Evolutionary conservation across 2,888 invertebrate genomes (phyloP).

Genomic region (Nephrocerus scutellatus): DNA sequence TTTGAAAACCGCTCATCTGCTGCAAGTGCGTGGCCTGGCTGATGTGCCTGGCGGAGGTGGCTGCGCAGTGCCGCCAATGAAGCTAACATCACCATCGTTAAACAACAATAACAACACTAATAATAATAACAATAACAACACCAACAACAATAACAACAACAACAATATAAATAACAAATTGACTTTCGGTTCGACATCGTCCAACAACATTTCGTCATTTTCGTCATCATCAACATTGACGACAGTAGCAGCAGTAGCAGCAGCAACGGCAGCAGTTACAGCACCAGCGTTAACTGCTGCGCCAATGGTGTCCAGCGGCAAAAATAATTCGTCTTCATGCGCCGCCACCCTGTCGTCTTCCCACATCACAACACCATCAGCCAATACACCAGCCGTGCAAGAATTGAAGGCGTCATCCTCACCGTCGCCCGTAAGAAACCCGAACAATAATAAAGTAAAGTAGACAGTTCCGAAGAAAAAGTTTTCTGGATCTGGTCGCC

Average conservation of each 20-base stretch:
- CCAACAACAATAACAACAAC: slow-evolving; percentile 28
- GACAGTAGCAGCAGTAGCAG: not conserved
- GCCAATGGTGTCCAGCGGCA: slow-evolving; percentile 27
- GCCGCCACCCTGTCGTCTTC: slow-evolving; percentile 14
- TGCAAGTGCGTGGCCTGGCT: slow-evolving; percentile 79
- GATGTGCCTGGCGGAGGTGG: slow-evolving; percentile 58
- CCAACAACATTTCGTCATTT: not conserved
- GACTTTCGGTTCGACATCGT: not conserved
- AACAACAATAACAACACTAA: slow-evolving; percentile 7
- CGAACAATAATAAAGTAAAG: slow-evolving; percentile 41
- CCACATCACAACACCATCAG: slow-evolving; percentile 11
- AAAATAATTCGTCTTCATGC: slow-evolving; percentile 16
- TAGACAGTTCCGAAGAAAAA: slow-evolving; percentile 32
- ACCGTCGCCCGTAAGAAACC: slow-evolving; percentile 48
- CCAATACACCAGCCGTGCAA: slow-evolving; percentile 43
- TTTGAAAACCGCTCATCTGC: slow-evolving; percentile 77
- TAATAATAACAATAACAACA: slow-evolving; percentile 20
- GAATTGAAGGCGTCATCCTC: slow-evolving; percentile 44
- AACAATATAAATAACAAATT: too few species aligned
- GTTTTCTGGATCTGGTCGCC: slow-evolving; percentile 25
- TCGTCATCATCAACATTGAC: not conserved
- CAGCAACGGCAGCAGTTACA: slow-evolving; percentile 15
- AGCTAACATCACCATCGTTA: slow-evolving; percentile 17
- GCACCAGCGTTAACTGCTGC: slow-evolving; percentile 29
- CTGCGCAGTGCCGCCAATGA: slow-evolving; percentile 17